Percentiles rank a stretch among this genome's conserved stretches.
Conservation (phyloP, 2,797 vertebrate species). For the Falco concolor region DNA sequence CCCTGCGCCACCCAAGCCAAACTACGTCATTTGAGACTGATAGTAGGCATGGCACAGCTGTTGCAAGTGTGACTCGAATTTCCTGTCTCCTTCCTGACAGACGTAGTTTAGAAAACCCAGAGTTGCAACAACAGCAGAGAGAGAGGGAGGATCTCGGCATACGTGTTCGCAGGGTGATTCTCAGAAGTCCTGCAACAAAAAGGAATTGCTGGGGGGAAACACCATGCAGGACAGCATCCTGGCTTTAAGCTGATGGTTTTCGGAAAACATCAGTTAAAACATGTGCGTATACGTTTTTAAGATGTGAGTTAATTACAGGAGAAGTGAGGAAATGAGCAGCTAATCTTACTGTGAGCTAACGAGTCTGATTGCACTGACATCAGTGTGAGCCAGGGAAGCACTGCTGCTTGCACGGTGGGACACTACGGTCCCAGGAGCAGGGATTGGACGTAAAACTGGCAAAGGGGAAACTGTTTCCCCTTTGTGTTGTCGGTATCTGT, state of each 20-base stretch:
- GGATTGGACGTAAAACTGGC: not conserved
- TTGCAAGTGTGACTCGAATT: conserved; percentile 86
- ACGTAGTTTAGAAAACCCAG: conserved; percentile 75
- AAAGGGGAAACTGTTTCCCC: rapidly evolving
- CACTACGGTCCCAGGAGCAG: not conserved
- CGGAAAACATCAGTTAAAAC: not conserved
- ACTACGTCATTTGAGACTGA: conserved; percentile 76
- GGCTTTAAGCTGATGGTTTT: not conserved
- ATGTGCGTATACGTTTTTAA: not conserved
- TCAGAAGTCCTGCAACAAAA: not conserved
- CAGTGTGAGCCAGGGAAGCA: not conserved
- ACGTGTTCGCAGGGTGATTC: not conserved
- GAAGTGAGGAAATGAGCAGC: not conserved
- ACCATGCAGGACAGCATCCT: not conserved
- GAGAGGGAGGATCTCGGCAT: conserved; percentile 12
- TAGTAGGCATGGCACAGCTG: conserved; percentile 79
- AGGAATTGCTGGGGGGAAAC: not conserved
- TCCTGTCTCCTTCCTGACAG: conserved; percentile 96
- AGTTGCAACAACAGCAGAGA: conserved; percentile 71
- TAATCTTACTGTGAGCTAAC: not conserved
- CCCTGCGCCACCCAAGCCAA: conserved; percentile 73
- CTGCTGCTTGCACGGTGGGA: not conserved
- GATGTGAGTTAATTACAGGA: not conserved
- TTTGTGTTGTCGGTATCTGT: rapidly evolving
- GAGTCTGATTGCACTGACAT: not conserved